These are phyloP conservation scores for Pachyramphus minor DNA, from an alignment of 2,113 vertebrate species.

Conservation along the genomic window DNA sequence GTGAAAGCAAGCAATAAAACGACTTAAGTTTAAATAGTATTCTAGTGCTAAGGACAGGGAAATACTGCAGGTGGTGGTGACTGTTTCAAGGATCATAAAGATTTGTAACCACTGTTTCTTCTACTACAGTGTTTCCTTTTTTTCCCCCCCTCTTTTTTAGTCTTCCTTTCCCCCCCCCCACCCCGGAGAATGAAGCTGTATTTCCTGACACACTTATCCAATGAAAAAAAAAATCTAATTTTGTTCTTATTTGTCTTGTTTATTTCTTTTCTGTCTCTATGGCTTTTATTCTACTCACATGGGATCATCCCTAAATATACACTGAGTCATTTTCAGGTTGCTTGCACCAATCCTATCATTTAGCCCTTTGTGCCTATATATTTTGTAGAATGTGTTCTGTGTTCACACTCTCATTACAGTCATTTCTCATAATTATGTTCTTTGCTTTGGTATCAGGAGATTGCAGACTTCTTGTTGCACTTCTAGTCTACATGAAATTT, in stretches of 20 bases:
- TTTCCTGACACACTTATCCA: not conserved
- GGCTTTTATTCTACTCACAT: not conserved
- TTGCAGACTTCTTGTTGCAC: not conserved
- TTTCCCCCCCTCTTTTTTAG: rapidly evolving
- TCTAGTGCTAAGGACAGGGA: not conserved
- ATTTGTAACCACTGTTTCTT: not conserved
- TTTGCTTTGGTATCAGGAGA: conserved; percentile 8
- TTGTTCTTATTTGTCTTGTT: not conserved
- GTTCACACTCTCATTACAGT: not conserved
- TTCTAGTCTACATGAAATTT: not conserved
- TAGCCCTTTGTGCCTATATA: not conserved
- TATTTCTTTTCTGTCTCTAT: not conserved
- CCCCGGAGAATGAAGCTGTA: not conserved
- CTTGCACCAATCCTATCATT: not conserved
- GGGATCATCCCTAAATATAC: not conserved
- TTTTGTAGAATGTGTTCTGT: not conserved
- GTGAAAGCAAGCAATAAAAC: not conserved
- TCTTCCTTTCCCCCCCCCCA: rapidly evolving
- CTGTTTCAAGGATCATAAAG: not conserved
- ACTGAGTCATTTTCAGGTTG: not conserved
- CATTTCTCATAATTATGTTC: conserved; percentile 4
- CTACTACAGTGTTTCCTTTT: not conserved
- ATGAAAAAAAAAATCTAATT: not conserved
- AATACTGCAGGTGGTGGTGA: not conserved
- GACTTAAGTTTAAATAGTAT: not conserved